Evolutionary conservation across 2,888 invertebrate genomes (phyloP).

Genomic region (Thymelicus acteon): DNA sequence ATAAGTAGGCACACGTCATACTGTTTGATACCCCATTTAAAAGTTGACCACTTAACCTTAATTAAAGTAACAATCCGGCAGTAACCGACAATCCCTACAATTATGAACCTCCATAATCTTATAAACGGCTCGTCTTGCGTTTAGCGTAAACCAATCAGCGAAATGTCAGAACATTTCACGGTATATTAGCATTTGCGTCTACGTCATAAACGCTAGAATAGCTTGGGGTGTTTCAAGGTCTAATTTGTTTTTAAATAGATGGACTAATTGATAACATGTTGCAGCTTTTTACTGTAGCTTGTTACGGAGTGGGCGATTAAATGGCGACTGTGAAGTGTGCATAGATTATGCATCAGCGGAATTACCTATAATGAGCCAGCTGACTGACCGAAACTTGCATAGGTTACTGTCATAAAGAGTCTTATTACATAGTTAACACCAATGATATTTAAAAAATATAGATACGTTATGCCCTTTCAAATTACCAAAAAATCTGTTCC

Average conservation of each 20-base stretch:
- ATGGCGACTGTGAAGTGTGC: not conserved
- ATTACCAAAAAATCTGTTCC: no score
- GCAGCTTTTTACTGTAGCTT: not conserved
- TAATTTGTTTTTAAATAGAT: constrained; percentile 9
- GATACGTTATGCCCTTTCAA: no score
- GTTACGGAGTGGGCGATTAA: not conserved
- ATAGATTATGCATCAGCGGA: constrained; percentile 1
- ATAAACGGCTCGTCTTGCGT: constrained; percentile 2
- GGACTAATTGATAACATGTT: constrained; percentile 5
- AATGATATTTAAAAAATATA: no score
- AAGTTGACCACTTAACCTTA: constrained; percentile 5
- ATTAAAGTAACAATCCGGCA: not conserved
- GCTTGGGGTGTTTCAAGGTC: not conserved
- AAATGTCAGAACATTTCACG: constrained; percentile 1
- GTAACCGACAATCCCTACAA: constrained; percentile 2
- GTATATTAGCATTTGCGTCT: not conserved
- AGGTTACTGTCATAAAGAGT: not conserved
- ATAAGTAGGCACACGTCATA: not conserved
- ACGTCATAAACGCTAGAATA: not conserved
- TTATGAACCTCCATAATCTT: constrained; percentile 6
- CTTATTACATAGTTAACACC: no score
- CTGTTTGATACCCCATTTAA: not conserved
- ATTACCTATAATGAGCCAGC: not conserved
- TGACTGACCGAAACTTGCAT: not conserved
- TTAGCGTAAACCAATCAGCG: constrained; percentile 8